Conservation (phyloP, 2,888 invertebrate genomes). For the Augochlorella aurata region DNA sequence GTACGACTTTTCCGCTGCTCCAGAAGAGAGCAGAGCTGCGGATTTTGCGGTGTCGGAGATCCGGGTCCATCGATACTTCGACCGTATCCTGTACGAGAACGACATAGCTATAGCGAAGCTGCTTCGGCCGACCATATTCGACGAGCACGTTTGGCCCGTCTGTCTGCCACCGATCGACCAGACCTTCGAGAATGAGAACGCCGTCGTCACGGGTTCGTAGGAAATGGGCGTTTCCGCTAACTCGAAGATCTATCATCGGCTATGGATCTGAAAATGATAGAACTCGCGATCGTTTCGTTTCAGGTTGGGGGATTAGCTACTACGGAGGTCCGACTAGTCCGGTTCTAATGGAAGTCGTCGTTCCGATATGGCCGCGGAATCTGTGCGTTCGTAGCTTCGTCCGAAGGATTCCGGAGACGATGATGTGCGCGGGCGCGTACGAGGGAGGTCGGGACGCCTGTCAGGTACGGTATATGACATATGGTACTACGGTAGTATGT, state of each 20-base stretch:
- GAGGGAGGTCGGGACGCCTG: slow-evolving; percentile 92
- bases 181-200: slow-evolving; percentile 85
- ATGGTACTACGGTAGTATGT: not conserved
- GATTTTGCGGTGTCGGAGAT: slow-evolving; percentile 88
- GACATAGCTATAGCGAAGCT: slow-evolving; percentile 90
- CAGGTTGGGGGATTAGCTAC: slow-evolving; percentile 90
- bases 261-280: not conserved
- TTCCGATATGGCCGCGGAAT: slow-evolving; percentile 90
- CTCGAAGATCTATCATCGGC: no score
- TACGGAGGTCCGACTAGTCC: slow-evolving; percentile 88
- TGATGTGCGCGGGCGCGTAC: slow-evolving; percentile 89
- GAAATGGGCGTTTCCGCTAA: no score
- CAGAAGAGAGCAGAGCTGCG: slow-evolving; percentile 87
- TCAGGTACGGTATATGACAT: slow-evolving; percentile 83
- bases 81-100: slow-evolving; percentile 87
- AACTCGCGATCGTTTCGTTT: not conserved
- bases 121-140: slow-evolving; percentile 86
- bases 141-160: slow-evolving; percentile 92
- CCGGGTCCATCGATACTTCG: slow-evolving; percentile 87
- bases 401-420: slow-evolving; percentile 86
- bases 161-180: slow-evolving; percentile 89
- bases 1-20: slow-evolving; percentile 86
- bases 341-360: slow-evolving; percentile 89
- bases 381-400: slow-evolving; percentile 86
- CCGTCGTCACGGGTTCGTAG: slow-evolving; percentile 86